phyloP scores from a whole-genome alignment of 2,113 vertebrate species.

The Campylorhamphus procurvoides region DNA sequence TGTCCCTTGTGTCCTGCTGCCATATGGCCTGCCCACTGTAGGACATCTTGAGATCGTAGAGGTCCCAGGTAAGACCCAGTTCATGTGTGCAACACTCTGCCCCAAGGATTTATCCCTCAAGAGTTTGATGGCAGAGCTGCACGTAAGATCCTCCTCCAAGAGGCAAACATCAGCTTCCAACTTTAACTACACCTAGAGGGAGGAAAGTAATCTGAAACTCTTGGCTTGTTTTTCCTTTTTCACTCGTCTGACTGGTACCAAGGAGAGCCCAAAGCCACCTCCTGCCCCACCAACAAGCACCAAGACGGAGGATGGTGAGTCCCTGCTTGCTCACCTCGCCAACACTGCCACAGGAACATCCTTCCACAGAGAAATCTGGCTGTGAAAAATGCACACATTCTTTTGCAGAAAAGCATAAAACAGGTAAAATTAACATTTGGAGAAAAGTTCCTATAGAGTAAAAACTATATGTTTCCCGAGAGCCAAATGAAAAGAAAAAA shows the following conservation, averaged over 20 bases:
- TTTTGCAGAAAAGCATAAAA: background rate
- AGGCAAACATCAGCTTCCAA: background rate
- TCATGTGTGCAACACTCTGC: background rate
- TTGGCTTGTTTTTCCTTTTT: background rate
- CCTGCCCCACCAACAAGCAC: background rate
- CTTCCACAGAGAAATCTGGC: constrained; percentile 40
- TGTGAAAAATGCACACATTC: background rate
- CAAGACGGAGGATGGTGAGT: constrained; percentile 24
- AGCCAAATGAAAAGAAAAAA: constrained; percentile 31
- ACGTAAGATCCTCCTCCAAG: background rate
- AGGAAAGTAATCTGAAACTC: background rate
- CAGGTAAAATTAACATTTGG: constrained; percentile 60
- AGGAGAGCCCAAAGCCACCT: constrained; percentile 54
- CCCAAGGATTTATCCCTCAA: background rate
- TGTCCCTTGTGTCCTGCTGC: background rate
- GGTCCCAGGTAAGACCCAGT: background rate
- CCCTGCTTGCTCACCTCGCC: background rate
- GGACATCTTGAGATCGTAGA: background rate
- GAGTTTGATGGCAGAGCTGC: background rate
- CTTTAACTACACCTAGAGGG: background rate
- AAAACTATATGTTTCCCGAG: background rate
- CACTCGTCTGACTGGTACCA: constrained; percentile 56
- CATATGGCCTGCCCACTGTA: background rate
- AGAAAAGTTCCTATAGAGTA: constrained; percentile 28
- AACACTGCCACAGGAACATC: background rate